Evolutionary conservation across 2,888 invertebrate species (phyloP), one percentile per base, ranked within the genome.

Genomic region (Drosophila pseudotalamancana): DNA sequence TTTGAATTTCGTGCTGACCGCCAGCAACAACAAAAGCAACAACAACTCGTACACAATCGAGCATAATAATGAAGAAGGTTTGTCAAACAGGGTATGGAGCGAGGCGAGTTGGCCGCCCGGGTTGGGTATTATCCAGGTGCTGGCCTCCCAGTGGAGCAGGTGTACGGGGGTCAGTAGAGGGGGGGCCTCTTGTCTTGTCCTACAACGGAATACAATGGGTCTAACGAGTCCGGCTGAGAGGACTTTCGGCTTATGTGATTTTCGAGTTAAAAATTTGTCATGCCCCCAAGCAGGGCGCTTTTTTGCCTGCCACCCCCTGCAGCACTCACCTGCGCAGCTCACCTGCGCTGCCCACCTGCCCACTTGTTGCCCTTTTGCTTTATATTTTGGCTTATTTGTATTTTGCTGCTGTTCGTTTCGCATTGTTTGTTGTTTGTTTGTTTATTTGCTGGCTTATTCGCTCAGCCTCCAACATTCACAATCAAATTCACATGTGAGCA

Each of bases 31-130:
- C 32, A 64, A 35, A 18, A 59, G 39, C 31, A 46, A 31, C 46
- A 55, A 35, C 34, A 77, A 37, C 40, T 43, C 59, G 63, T 66
- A 67, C 80, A 79, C 87, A 88, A 88, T 88, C 78, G 85, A 81
- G 84, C 75, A 86, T 73, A 79, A 84, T 87, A 89, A 89, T 89
- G 87, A 87, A 88, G 89, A 79, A 70, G 77, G 51, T 59, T 83
- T 83, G 40, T 39, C 43, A 43, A 43, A 43, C 43, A 18, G 43
- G 43, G 39, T 18, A 11, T 12, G 37, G 5, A 11, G 6, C 14
- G 11, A 27, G 23, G 1, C 1, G 12, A 9, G 14, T 27, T 12
- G 25, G 2, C 25, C 6, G 40, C n/a, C 2, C 2, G 11, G n/a
- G 14, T 21, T 12, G 45, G 29, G 18, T 34, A 46, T 34, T 48